phyloP scores from a whole-genome alignment of 1,140 invertebrate genomes.

The Steinernema feltiae region DNA sequence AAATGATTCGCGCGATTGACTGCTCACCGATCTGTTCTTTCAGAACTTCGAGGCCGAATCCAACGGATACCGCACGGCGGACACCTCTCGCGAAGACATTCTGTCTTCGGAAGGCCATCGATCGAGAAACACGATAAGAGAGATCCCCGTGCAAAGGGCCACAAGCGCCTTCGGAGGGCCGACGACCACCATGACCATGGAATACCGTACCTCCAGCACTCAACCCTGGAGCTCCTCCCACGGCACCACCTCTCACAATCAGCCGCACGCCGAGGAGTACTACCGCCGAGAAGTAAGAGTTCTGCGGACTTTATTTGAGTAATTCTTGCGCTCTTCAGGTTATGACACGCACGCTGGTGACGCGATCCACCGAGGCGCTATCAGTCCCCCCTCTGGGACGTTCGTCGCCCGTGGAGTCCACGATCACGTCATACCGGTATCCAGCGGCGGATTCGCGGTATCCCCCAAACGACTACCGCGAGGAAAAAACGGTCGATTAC shows the following conservation, averaged over 20 bases:
- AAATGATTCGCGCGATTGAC: too few relatives aligned
- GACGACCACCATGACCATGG: constrained; percentile 4
- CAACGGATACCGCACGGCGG: constrained; percentile 22
- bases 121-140: constrained; percentile 48
- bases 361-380: constrained; percentile 53
- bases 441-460: constrained; percentile 21
- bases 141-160: constrained; percentile 51
- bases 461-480: constrained; percentile 31
- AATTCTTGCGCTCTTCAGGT: constrained; percentile 38
- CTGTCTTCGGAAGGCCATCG: constrained; percentile 32
- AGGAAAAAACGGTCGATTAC: constrained; percentile 49
- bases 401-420: constrained; percentile 44
- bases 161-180: constrained; percentile 42
- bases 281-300: constrained; percentile 54
- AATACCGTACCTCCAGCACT: background rate
- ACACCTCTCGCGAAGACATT: constrained; percentile 42
- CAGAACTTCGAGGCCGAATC: background rate
- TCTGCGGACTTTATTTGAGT: background rate
- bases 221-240: constrained; percentile 16
- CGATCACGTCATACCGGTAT: constrained; percentile 24
- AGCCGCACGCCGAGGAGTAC: constrained; percentile 42
- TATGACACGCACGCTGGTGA: constrained; percentile 54
- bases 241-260: background rate
- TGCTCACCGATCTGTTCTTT: background rate
- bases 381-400: constrained; percentile 43